phyloP scores from a whole-genome alignment of 1,140 invertebrate species.

The Euwallacea similis region DNA sequence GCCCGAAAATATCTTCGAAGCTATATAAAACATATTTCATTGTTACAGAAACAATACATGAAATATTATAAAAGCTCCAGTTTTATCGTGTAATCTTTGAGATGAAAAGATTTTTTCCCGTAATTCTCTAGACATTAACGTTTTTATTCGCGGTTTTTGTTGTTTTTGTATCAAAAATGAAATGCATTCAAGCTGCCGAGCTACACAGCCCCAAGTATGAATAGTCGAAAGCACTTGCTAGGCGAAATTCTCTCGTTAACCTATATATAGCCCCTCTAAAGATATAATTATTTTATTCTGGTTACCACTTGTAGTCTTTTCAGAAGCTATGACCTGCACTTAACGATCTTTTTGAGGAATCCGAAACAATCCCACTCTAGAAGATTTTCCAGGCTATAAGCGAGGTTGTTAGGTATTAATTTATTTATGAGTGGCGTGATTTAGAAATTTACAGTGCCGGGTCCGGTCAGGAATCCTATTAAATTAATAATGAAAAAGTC shows the following conservation, averaged over 20 bases:
- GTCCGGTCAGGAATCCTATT: conserved; percentile 20
- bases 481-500: conserved; percentile 31
- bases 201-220: too few species aligned
- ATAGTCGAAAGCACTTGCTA: background rate
- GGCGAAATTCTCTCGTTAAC: background rate
- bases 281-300: background rate
- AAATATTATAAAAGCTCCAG: conserved; percentile 3
- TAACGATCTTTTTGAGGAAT: too few species aligned
- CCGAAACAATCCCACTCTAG: background rate
- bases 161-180: too few species aligned
- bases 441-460: conserved; percentile 25
- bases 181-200: too few species aligned
- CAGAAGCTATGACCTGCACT: too few species aligned
- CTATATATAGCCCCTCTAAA: background rate
- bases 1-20: conserved; percentile 6
- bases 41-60: conserved; percentile 10
- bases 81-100: conserved; percentile 5
- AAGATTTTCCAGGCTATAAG: background rate
- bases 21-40: conserved; percentile 8
- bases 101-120: background rate
- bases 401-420: conserved; percentile 14
- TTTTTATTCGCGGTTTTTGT: background rate
- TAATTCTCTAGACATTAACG: too few species aligned
- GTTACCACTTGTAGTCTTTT: too few species aligned
- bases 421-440: conserved; percentile 19